Evolutionary conservation across 2,797 vertebrate species (phyloP).

Genomic region (Podarcis lilfordi): DNA sequence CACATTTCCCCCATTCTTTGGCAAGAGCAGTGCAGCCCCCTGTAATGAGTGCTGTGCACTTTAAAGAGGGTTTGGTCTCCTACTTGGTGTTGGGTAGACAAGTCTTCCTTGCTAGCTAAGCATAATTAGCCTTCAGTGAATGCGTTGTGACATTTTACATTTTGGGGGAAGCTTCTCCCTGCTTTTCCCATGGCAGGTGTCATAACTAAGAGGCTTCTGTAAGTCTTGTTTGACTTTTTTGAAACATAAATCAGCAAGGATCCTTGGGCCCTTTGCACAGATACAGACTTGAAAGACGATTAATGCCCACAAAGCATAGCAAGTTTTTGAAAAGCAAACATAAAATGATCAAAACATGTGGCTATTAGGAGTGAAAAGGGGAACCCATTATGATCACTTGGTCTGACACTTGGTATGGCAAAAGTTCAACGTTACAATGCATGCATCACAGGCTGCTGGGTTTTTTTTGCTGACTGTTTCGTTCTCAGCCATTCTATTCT

Average conservation of each 20-base stretch:
- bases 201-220: neutral
- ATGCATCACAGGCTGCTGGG: neutral
- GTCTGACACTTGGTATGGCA: neutral
- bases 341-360: neutral
- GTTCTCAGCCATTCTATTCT: neutral
- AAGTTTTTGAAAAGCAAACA: neutral
- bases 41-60: neutral
- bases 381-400: neutral
- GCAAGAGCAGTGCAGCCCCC: neutral
- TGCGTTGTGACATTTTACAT: neutral
- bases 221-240: neutral
- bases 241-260: neutral
- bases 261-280: too few relatives aligned
- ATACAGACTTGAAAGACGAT: neutral
- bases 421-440: neutral
- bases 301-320: neutral
- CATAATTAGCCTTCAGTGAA: neutral
- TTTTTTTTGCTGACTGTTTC: neutral
- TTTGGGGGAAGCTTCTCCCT: neutral
- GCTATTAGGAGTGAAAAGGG: neutral
- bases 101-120: neutral
- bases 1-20: neutral
- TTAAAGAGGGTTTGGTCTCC: neutral
- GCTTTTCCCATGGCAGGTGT: neutral
- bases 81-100: neutral